These are phyloP conservation scores for Pangasius mekongensis DNA, from an alignment of 2,797 vertebrate genomes.

Conservation along the genomic window DNA sequence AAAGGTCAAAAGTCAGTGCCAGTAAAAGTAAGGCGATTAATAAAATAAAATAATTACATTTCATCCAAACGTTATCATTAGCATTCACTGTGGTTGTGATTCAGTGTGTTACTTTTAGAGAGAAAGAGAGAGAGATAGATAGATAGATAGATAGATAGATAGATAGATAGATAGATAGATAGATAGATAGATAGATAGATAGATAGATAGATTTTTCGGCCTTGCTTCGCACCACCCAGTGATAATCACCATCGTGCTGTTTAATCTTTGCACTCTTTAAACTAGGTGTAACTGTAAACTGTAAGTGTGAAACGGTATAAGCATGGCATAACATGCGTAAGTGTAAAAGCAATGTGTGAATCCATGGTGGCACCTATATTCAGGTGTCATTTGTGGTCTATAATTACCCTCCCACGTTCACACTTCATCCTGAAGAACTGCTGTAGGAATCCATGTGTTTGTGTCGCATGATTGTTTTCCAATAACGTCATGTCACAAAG, in stretches of 20 bases:
- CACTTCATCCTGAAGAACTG: background rate
- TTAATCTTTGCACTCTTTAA: slow-evolving; percentile 13
- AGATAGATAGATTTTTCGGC: background rate
- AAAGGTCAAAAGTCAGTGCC: no score
- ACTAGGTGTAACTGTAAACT: slow-evolving; percentile 34
- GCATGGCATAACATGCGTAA: slow-evolving; percentile 52
- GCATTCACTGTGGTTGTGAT: no score
- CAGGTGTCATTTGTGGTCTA: slow-evolving; percentile 17
- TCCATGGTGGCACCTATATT: slow-evolving; percentile 10
- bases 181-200: no score
- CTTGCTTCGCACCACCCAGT: no score
- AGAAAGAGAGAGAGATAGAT: no score
- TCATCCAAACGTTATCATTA: no score
- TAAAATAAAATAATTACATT: no score
- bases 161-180: no score
- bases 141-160: no score
- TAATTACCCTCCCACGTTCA: slow-evolving; percentile 18
- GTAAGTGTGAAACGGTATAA: slow-evolving; percentile 66
- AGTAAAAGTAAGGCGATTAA: no score
- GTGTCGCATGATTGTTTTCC: background rate
- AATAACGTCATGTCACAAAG: background rate
- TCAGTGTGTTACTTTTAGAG: no score
- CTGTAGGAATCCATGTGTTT: background rate
- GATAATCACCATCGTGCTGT: background rate
- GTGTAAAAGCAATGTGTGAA: slow-evolving; percentile 16